Evolutionary conservation across 2,797 vertebrate genomes (phyloP), one percentile per base, ranked within the genome.

Genomic region (Sciaenops ocellatus): DNA sequence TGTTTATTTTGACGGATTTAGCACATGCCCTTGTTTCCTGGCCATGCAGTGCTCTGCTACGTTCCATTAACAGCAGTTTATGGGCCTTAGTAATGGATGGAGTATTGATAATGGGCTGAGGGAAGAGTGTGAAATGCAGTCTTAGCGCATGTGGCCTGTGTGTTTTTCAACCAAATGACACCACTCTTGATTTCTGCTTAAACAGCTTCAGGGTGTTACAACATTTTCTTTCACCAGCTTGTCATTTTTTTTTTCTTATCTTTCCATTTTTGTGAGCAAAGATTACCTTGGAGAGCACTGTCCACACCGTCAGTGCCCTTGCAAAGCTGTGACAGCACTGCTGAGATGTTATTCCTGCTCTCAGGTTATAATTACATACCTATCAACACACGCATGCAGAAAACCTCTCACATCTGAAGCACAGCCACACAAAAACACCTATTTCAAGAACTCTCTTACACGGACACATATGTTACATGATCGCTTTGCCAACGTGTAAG

Each of bases 21-120:
- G 16, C 18, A 24, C 59, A 24, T 62, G 11, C 11, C 41, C 42
- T 50, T 6, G 18, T 76, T 73, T 69, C 52, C 61, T 55, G 22
- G n/a, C 9, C 42, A 28, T 62, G 50, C 72, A 46, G 47, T 60
- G 55, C 62, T 46, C 59, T 42, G 41, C 71, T 65, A 6, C 54
- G 68, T 84, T 80, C 82, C 83, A 87, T 87, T 85, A 89, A 73
- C 71, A 76, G 78, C 67, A 46, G 67, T 82, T 90, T 87, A 83
- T 87, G 75, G 85, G 85, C 75, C 84, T 76, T 65, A 54, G 69
- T 83, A 89, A 87, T 87, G 83, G 73, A 42, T 76, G 66, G 79
- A 69, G 26, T 66, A 79, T 81, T 72, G 77, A 74, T 89, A 80
- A 82, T 85, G 56, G 66, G 55, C 65, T 79, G 54, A 80, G 20